Percentiles rank a stretch among this genome's conserved stretches.
These are phyloP conservation scores for Gobius niger DNA, from an alignment of 2,113 vertebrate species.

Conservation along the genomic window DNA sequence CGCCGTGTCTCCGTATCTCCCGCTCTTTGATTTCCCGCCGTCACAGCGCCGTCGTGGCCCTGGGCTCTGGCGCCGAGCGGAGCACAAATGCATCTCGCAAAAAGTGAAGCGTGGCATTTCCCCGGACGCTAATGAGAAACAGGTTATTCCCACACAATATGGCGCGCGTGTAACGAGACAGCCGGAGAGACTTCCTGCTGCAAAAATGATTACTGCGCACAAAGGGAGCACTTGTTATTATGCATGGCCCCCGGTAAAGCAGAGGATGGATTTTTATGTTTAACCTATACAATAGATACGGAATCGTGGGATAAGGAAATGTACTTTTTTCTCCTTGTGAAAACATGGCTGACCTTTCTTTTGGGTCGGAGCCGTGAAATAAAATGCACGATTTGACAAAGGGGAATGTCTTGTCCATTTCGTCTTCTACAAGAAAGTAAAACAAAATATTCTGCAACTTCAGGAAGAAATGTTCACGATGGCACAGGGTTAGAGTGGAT, in stretches of 20 bases:
- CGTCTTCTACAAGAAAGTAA: slow-evolving; percentile 1
- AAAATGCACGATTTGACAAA: slow-evolving; percentile 49
- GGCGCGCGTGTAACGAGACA: slow-evolving; percentile 41
- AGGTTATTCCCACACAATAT: slow-evolving; percentile 55
- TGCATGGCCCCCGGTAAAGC: slow-evolving; percentile 49
- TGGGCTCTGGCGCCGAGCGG: slow-evolving; percentile 30
- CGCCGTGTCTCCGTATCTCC: not conserved
- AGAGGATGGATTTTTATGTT: slow-evolving; percentile 34
- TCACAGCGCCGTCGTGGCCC: slow-evolving; percentile 6
- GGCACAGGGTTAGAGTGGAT: no score
- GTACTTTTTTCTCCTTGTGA: slow-evolving; percentile 20
- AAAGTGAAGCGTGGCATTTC: slow-evolving; percentile 47
- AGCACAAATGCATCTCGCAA: slow-evolving; percentile 36
- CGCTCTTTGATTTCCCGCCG: not conserved
- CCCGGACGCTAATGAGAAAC: slow-evolving; percentile 59
- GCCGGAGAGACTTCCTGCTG: slow-evolving; percentile 24
- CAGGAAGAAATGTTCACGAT: no score
- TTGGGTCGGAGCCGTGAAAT: slow-evolving; percentile 44
- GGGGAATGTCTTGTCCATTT: slow-evolving; percentile 25
- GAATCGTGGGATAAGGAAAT: slow-evolving; percentile 5
- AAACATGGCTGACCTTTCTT: slow-evolving; percentile 60
- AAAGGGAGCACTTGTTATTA: slow-evolving; percentile 44
- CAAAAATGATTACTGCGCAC: slow-evolving; percentile 55
- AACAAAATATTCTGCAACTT: not conserved
- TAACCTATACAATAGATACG: slow-evolving; percentile 33